These are phyloP conservation scores for Antennarius striatus DNA, from an alignment of 2,113 vertebrate genomes.

Conservation along the genomic window DNA sequence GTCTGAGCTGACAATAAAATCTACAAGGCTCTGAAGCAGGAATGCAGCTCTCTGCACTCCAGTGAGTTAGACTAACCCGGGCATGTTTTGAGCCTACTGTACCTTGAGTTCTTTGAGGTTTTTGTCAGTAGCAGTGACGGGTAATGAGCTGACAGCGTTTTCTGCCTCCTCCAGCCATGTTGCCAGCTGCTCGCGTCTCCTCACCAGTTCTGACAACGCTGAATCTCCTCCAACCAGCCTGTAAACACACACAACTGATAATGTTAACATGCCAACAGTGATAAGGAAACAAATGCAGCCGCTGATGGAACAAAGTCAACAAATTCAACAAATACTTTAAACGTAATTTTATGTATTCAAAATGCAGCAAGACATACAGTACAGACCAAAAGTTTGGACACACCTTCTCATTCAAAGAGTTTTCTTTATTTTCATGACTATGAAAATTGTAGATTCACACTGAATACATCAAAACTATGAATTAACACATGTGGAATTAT, in stretches of 20 bases:
- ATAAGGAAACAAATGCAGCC: constrained; percentile 45
- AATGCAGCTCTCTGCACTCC: constrained; percentile 14
- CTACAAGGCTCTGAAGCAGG: not conserved
- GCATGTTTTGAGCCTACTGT: constrained; percentile 39
- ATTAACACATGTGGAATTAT: too few relatives aligned
- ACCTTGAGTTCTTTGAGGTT: constrained; percentile 86
- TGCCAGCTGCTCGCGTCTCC: constrained; percentile 78
- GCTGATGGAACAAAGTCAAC: not conserved
- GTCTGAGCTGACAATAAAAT: constrained; percentile 11
- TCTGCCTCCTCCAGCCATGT: constrained; percentile 86
- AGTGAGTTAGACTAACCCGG: not conserved
- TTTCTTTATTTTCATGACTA: too few relatives aligned
- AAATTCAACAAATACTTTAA: too few relatives aligned
- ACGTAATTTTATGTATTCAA: too few relatives aligned
- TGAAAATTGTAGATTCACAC: too few relatives aligned
- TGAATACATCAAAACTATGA: too few relatives aligned
- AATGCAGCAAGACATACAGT: too few relatives aligned
- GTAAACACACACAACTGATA: constrained; percentile 45
- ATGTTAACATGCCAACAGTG: constrained; percentile 33
- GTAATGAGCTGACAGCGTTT: constrained; percentile 71
- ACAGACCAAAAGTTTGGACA: too few relatives aligned
- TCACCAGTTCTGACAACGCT: constrained; percentile 80
- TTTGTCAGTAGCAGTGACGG: constrained; percentile 75
- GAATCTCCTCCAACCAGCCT: constrained; percentile 85
- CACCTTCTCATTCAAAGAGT: too few relatives aligned